Conservation (phyloP, 1,140 invertebrate genomes). For the Cyclina sinensis region DNA sequence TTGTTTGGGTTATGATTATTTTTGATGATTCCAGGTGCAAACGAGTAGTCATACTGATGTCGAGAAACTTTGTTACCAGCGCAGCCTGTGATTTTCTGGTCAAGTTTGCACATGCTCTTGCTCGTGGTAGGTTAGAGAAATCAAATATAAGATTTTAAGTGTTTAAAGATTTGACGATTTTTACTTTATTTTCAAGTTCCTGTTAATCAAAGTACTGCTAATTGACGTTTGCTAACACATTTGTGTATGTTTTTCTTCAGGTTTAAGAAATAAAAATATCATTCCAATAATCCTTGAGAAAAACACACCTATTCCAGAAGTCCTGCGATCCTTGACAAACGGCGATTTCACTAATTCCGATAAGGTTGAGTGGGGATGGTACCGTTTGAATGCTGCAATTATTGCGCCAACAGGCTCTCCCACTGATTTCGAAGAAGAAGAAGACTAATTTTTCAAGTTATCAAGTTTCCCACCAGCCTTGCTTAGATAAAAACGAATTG, state of each 20-base stretch:
- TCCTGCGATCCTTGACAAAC: conserved; percentile 80
- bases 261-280: conserved; percentile 80
- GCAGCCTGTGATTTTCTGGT: conserved; percentile 86
- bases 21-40: conserved; percentile 81
- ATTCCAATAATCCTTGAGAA: conserved; percentile 82
- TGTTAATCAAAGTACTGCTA: too few species aligned
- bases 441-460: neutral
- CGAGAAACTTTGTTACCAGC: conserved; percentile 83
- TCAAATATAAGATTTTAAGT: too few species aligned
- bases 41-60: conserved; percentile 84
- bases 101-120: conserved; percentile 84
- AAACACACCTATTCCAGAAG: conserved; percentile 79
- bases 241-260: conserved; percentile 55
- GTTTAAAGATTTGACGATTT: too few species aligned
- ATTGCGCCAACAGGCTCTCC: conserved; percentile 64
- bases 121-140: conserved; percentile 76
- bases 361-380: conserved; percentile 83
- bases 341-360: conserved; percentile 84
- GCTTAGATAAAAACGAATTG: neutral
- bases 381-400: conserved; percentile 79
- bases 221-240: too few species aligned
- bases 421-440: conserved; percentile 36
- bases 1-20: too few species aligned
- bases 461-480: neutral
- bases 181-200: too few species aligned